A percentile compares a stretch with the other conserved stretches of the same genome.
Evolutionary conservation across 2,888 invertebrate species (phyloP).

Genomic region (Leucoptera coffeella): DNA sequence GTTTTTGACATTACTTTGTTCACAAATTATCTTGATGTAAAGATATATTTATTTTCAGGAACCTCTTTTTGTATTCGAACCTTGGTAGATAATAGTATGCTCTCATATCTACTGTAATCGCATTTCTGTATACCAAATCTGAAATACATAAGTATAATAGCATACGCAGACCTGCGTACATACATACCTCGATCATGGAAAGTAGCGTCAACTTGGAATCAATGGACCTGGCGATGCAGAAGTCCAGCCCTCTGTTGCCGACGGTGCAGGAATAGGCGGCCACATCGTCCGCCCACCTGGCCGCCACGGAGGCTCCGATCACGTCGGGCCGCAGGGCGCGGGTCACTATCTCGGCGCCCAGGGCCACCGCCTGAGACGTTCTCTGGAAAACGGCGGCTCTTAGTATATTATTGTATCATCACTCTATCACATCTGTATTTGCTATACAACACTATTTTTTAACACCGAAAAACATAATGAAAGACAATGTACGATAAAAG

Average conservation of each 20-base stretch:
- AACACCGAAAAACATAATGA: too few species aligned
- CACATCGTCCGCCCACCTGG: conserved; percentile 24
- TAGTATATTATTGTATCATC: too few species aligned
- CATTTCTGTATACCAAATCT: neutral
- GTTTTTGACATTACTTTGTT: too few species aligned
- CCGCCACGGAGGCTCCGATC: conserved; percentile 34
- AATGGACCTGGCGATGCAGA: conserved; percentile 31
- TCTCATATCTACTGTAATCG: neutral
- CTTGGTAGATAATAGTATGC: too few species aligned
- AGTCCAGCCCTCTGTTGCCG: conserved; percentile 37
- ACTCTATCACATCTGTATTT: too few species aligned
- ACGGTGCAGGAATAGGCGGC: conserved; percentile 34
- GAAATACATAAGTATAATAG: neutral
- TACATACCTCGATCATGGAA: conserved; percentile 38
- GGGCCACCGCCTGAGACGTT: conserved; percentile 21
- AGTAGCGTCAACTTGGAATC: conserved; percentile 35
- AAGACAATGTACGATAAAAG: too few species aligned
- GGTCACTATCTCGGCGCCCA: conserved; percentile 38
- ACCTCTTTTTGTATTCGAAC: too few species aligned
- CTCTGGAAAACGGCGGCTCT: too few species aligned
- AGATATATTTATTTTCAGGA: too few species aligned
- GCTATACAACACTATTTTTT: too few species aligned
- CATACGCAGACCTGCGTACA: too few species aligned
- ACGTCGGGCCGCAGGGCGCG: conserved; percentile 25
- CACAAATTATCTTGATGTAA: too few species aligned